Conservation (phyloP, 2,888 invertebrate genomes). For the Cheilosia scutellata region DNA sequence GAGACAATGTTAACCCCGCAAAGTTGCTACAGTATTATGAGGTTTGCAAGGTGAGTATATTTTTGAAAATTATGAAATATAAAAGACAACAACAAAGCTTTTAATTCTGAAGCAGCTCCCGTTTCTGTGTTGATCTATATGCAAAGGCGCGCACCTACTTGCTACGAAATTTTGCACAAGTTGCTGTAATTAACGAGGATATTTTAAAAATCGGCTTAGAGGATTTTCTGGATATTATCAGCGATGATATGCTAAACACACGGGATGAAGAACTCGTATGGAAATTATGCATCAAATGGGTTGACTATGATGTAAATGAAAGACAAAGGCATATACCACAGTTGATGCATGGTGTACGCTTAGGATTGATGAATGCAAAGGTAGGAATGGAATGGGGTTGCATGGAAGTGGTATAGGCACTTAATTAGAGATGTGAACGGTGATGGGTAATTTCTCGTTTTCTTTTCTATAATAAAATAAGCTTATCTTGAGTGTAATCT, state of each 20-base stretch:
- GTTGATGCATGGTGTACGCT: slow-evolving; percentile 91
- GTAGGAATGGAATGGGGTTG: slow-evolving; percentile 80
- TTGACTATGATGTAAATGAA: slow-evolving; percentile 89
- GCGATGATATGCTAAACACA: slow-evolving; percentile 93
- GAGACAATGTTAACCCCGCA: slow-evolving; percentile 88
- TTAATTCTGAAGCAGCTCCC: slow-evolving; percentile 79
- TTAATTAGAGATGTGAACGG: slow-evolving; percentile 19
- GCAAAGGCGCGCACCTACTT: slow-evolving; percentile 88
- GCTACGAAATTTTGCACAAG: slow-evolving; percentile 90
- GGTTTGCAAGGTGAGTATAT: slow-evolving; percentile 89
- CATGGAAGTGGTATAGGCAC: neutral
- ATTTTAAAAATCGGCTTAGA: slow-evolving; percentile 89
- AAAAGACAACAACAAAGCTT: neutral
- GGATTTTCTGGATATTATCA: slow-evolving; percentile 90
- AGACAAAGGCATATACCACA: slow-evolving; percentile 91
- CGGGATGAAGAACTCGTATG: slow-evolving; percentile 95
- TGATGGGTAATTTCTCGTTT: neutral
- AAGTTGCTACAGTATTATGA: slow-evolving; percentile 93
- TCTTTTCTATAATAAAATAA: neutral
- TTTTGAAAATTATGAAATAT: neutral
- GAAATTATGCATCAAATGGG: slow-evolving; percentile 94
- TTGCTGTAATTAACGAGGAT: slow-evolving; percentile 90
- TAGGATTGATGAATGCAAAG: slow-evolving; percentile 92
- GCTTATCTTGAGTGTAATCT: slow-evolving; percentile 4
- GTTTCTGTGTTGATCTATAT: slow-evolving; percentile 86